Percentiles rank a stretch among this genome's conserved stretches.
phyloP scores from a whole-genome alignment of 2,888 invertebrate genomes.

The Endotricha flammealis region DNA sequence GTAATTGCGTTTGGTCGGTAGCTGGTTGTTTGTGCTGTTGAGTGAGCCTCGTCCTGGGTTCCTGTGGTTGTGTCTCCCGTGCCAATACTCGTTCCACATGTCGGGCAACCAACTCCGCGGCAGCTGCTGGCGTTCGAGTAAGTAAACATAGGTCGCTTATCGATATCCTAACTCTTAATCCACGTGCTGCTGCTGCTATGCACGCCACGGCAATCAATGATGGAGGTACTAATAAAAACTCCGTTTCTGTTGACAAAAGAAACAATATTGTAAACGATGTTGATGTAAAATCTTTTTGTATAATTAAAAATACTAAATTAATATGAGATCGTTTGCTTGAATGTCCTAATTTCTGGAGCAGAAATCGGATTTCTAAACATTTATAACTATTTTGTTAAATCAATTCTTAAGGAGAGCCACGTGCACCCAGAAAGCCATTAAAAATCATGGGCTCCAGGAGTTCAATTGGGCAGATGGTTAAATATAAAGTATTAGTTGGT shows the following conservation, averaged over 20 bases:
- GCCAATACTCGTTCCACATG: slow-evolving; percentile 80
- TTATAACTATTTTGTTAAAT: background rate
- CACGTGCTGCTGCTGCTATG: slow-evolving; percentile 82
- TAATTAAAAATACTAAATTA: too few species aligned
- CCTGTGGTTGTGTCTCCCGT: slow-evolving; percentile 73
- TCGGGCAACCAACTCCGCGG: slow-evolving; percentile 74
- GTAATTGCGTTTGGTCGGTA: slow-evolving; percentile 57
- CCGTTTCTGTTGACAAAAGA: slow-evolving; percentile 80
- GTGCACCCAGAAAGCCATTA: too few species aligned
- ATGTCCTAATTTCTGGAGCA: too few species aligned
- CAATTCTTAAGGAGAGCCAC: background rate
- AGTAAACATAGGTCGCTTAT: slow-evolving; percentile 62
- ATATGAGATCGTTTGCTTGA: too few species aligned
- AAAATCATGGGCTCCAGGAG: too few species aligned
- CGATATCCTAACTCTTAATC: slow-evolving; percentile 70
- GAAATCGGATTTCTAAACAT: background rate
- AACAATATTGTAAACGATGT: too few species aligned
- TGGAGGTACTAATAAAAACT: slow-evolving; percentile 83
- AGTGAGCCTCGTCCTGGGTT: slow-evolving; percentile 46
- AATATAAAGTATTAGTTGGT: too few species aligned
- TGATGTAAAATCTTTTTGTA: too few species aligned
- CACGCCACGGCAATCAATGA: slow-evolving; percentile 85
- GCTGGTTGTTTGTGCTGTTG: slow-evolving; percentile 50
- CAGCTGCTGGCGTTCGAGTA: slow-evolving; percentile 67
- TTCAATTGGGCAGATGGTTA: too few species aligned